These are phyloP conservation scores for Spialia ferax DNA, from an alignment of 2,888 invertebrate species.

Conservation along the genomic window DNA sequence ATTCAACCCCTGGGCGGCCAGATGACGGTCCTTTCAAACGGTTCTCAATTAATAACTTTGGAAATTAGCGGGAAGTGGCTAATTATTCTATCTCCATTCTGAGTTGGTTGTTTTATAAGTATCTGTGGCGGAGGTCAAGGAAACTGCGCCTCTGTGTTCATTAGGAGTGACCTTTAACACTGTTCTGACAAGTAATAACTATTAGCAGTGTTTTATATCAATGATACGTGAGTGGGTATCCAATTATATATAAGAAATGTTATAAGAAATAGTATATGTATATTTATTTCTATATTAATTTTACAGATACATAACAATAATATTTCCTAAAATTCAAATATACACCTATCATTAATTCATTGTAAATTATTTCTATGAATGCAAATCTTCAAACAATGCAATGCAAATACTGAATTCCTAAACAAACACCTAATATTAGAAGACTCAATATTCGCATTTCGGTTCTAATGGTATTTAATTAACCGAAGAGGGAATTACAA, in stretches of 20 bases:
- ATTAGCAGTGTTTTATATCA: no score
- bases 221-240: no score
- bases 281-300: no score
- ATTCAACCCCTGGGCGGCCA: slow-evolving; percentile 59
- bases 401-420: not conserved
- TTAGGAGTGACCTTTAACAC: slow-evolving; percentile 23
- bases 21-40: slow-evolving; percentile 77
- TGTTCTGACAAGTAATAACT: slow-evolving; percentile 1
- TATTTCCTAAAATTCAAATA: no score
- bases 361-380: not conserved
- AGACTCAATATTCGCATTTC: slow-evolving; percentile 19
- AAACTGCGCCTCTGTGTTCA: slow-evolving; percentile 22
- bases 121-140: slow-evolving; percentile 44
- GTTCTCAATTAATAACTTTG: slow-evolving; percentile 82
- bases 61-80: slow-evolving; percentile 77
- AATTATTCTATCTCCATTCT: slow-evolving; percentile 80
- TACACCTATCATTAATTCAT: not conserved
- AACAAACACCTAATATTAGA: slow-evolving; percentile 19
- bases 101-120: slow-evolving; percentile 61
- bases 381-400: no score
- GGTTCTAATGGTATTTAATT: slow-evolving; percentile 37
- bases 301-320: no score
- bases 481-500: slow-evolving; percentile 37
- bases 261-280: no score
- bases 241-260: no score